Base-by-base conservation (phyloP, 2,888 invertebrate genomes). In the Smittia sp. region DNA sequence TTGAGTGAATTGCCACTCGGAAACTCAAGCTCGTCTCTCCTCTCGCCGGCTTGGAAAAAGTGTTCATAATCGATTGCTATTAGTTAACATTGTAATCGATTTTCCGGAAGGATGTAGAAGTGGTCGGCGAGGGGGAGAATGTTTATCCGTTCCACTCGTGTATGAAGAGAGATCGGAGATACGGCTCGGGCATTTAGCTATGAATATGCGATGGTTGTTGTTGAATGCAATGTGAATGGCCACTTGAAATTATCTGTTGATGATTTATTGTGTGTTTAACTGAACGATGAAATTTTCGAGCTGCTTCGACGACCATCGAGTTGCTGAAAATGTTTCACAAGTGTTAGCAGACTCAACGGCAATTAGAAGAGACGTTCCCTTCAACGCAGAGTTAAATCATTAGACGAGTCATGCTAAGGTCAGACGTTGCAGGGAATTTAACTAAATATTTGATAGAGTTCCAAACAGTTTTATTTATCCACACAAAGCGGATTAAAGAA, bases 211-310 rank as follows among this genome's bases (percentile, higher is more conserved):
- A 2, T 58, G 18, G 22, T 6, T 46, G 22, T 27, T 54, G 32
- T 39, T 69, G 27, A 67, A 67, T 41, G 67, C 58, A 67, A 24
- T 32, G 69, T 41, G 41, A 67, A 54, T 54, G 18, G 58, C 69
- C 54, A 69, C 69, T 69, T 41, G 69, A 69, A 69, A 69, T 69
- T 69, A 69, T 69, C 69, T 69, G 69, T 25, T 25, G 69, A 69
- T 69, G 69, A 69, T 69, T 69, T 69, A 69, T 69, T 52, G 69
- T 69, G 54, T 69, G 69, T 27, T 69, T 69, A 69, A 69, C 46
- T 69, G 32, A 54, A 52, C 52, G 69, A 52, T 52, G 69, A 69
- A 69, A 69, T 52, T 18, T 58, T 6, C n/a, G 15, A 46, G 46
- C 46, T 46, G 11, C 11, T 46, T 32, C 32, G 32, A 32, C 32